A percentile compares a stretch with the other conserved stretches of the same genome.
Evolutionary conservation across 2,797 vertebrate genomes (phyloP).

Genomic region (Rhabdomys pumilio): DNA sequence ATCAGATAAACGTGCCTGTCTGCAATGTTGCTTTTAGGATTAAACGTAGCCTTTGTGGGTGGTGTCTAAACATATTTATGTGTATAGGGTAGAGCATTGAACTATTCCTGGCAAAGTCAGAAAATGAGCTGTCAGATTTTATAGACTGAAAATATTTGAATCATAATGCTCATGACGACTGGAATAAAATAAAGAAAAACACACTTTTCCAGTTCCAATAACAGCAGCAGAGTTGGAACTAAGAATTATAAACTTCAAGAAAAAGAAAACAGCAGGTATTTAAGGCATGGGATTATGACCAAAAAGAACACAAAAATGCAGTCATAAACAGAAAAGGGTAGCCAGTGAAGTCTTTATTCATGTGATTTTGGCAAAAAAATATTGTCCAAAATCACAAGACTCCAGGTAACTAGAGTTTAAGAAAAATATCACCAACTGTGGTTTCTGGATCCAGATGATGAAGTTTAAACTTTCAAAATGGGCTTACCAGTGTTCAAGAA

Average conservation of each 20-base stretch:
- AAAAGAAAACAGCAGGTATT: slow-evolving; percentile 45
- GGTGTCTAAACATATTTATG: background rate
- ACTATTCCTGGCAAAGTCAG: slow-evolving; percentile 30
- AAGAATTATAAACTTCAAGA: slow-evolving; percentile 46
- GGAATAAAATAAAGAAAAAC: slow-evolving; percentile 68
- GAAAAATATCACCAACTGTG: background rate
- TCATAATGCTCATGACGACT: slow-evolving; percentile 66
- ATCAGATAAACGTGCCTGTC: slow-evolving; percentile 29
- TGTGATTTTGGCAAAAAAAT: background rate
- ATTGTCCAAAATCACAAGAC: background rate
- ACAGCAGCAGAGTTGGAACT: slow-evolving; percentile 52
- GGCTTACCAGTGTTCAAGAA: background rate
- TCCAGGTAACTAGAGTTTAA: background rate
- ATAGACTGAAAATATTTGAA: slow-evolving; percentile 79
- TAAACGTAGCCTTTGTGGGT: slow-evolving; percentile 20
- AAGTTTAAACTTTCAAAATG: background rate
- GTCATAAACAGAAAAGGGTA: background rate
- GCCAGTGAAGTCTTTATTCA: background rate
- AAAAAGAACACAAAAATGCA: slow-evolving; percentile 31
- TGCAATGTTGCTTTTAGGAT: background rate
- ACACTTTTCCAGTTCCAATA: slow-evolving; percentile 60
- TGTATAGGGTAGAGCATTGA: background rate
- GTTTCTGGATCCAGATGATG: background rate
- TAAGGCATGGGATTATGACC: slow-evolving; percentile 3
- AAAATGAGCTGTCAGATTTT: slow-evolving; percentile 71